Conservation (phyloP, 2,797 vertebrate genomes). For the Amniataba percoides region DNA sequence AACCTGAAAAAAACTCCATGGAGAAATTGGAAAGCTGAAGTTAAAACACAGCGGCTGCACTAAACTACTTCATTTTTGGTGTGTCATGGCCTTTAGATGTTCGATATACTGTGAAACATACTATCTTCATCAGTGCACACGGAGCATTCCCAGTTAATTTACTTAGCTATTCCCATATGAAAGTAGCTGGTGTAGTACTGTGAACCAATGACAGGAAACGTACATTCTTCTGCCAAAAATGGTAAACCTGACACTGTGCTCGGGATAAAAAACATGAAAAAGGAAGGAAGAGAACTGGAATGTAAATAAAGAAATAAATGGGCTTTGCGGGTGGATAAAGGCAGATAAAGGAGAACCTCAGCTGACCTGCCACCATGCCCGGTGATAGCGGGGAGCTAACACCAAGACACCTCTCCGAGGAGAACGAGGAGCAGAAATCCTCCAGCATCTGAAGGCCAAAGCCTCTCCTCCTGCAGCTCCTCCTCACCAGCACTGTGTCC, state of each 20-base stretch:
- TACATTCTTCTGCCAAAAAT: not conserved
- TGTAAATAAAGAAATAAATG: not conserved
- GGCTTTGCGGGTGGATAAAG: too few species aligned
- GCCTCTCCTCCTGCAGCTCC: conserved; percentile 85
- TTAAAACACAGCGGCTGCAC: not conserved
- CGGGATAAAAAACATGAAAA: not conserved
- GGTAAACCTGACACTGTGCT: not conserved
- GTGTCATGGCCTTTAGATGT: not conserved
- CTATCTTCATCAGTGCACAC: too few species aligned
- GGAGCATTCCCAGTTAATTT: not conserved
- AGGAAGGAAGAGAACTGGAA: not conserved
- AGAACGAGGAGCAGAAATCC: conserved; percentile 91
- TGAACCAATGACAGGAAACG: not conserved
- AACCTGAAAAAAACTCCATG: not conserved
- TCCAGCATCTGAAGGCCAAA: conserved; percentile 89
- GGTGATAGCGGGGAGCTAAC: conserved; percentile 91
- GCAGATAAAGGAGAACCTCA: not conserved
- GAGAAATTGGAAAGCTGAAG: not conserved
- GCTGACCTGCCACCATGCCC: conserved; percentile 90
- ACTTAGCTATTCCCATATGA: not conserved
- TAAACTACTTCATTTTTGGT: not conserved
- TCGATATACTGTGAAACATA: not conserved
- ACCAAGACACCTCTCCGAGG: conserved; percentile 87
- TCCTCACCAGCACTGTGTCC: conserved; percentile 91
- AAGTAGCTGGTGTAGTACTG: not conserved